Percentiles rank a stretch among this genome's conserved stretches.
phyloP scores from a whole-genome alignment of 2,888 invertebrate species.

The Cryptocephalus primarius region DNA sequence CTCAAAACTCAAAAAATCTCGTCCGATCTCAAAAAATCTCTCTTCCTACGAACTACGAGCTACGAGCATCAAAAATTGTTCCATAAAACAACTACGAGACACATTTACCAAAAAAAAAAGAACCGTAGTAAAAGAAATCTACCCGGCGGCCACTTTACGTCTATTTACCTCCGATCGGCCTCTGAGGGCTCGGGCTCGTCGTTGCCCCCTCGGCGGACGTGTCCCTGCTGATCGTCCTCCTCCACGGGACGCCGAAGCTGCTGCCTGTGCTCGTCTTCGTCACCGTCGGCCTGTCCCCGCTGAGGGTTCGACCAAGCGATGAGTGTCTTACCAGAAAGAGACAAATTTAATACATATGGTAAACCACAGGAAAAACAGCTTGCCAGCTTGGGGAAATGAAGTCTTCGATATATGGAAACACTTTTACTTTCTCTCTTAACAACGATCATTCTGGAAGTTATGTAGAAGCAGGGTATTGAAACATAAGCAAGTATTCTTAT shows the following conservation, averaged over 20 bases:
- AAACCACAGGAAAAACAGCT: too few relatives aligned
- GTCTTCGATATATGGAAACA: too few relatives aligned
- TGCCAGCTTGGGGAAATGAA: too few relatives aligned
- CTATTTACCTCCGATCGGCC: constrained; percentile 61
- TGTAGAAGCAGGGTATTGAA: too few relatives aligned
- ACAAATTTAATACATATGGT: too few relatives aligned
- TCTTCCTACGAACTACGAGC: not conserved
- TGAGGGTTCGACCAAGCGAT: constrained; percentile 35
- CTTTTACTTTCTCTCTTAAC: too few relatives aligned
- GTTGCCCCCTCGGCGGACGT: constrained; percentile 58
- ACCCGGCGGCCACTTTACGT: too few relatives aligned
- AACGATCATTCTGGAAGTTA: too few relatives aligned
- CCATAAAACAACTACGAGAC: not conserved
- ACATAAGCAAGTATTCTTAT: too few relatives aligned
- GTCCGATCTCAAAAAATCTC: too few relatives aligned
- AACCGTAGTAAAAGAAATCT: too few relatives aligned
- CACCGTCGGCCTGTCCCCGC: constrained; percentile 27
- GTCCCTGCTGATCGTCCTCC: constrained; percentile 54
- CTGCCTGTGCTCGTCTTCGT: constrained; percentile 18
- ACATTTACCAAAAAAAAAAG: not conserved
- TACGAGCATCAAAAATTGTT: not conserved
- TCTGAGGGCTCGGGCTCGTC: constrained; percentile 32
- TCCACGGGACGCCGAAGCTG: constrained; percentile 41
- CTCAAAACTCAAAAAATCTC: too few relatives aligned
- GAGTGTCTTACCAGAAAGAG: constrained; percentile 26